Evolutionary conservation across 2,113 vertebrate genomes (phyloP), one percentile per base, ranked within the genome.

Genomic region (Micromys minutus): DNA sequence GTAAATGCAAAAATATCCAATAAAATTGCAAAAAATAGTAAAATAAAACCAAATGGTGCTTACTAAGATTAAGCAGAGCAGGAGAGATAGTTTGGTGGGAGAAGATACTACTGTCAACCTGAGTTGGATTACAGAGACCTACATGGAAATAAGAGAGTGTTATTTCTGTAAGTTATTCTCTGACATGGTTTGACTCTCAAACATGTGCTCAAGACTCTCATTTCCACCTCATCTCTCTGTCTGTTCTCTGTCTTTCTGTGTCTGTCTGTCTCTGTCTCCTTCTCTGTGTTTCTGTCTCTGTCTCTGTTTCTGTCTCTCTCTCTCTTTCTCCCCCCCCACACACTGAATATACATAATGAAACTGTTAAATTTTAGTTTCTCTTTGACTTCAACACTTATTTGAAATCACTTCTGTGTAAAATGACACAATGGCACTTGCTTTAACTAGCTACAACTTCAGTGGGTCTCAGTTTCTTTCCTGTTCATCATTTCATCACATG

Each of bases 31-130:
- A n/a, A 59, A 76, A 84, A 77, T 93, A 13, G 15, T 89, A 83
- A 94, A 93, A 71, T 83, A 95, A 21, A 94, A 72, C 26, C 74
- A 75, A 75, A 77, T 80, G 16, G 4, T 83, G 17, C 7, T 79
- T 69, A 61, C 17, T 65, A 24, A 95, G 79, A 85, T 92, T 86
- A 57, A 71, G 21, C 21, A 5, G 16, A 19, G 24, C 26, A 84
- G 59, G 39, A 65, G 57, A 45, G 81, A 65, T 4, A 45, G 29
- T 45, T 85, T 45, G 29, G 39, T 65, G 10, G 17, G 29, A 31
- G 15, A 63, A 31, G 26, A 4, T 2, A 11, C 16, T 84, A 29
- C 39, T 45, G 5, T 17, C 39, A 84, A 63, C 16, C 26, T 11
- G 59, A 45, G 39, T 34, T 65, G 26, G 9, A 45, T 45, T 26